phyloP scores from a whole-genome alignment of 2,888 invertebrate genomes.

The Molanna angustata region DNA sequence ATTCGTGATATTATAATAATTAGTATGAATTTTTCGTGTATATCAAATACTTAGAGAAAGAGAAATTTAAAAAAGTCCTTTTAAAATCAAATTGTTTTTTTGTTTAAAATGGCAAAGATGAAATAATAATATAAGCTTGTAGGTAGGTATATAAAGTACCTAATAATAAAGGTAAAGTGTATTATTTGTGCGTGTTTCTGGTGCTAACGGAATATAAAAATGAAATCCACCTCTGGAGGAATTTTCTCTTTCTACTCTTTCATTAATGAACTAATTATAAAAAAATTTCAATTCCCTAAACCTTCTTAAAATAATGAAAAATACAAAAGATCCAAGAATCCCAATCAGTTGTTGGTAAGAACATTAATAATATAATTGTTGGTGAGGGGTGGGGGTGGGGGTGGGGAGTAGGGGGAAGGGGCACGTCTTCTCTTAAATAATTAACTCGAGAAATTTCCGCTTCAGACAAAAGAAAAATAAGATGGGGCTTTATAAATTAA shows the following conservation, averaged over 20 bases:
- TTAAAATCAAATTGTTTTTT: too few relatives aligned
- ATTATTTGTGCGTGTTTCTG: too few relatives aligned
- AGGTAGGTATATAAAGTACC: too few relatives aligned
- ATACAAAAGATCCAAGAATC: slow-evolving; percentile 12
- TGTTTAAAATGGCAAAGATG: too few relatives aligned
- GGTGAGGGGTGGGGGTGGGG: slow-evolving; percentile 4
- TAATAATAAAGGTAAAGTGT: too few relatives aligned
- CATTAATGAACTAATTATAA: slow-evolving; percentile 1
- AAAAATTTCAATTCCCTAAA: slow-evolving; percentile 15
- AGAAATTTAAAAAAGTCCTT: too few relatives aligned
- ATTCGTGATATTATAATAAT: too few relatives aligned
- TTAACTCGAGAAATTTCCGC: slow-evolving; percentile 30
- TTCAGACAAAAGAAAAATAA: slow-evolving; percentile 32
- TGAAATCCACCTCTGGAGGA: too few relatives aligned
- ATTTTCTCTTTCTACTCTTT: neutral
- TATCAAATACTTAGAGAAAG: too few relatives aligned
- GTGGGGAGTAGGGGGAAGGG: slow-evolving; percentile 16
- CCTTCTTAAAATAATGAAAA: slow-evolving; percentile 14
- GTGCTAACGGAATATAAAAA: too few relatives aligned
- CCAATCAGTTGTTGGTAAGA: slow-evolving; percentile 22
- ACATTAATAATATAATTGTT: slow-evolving; percentile 22
- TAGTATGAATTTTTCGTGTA: too few relatives aligned
- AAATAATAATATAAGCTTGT: too few relatives aligned
- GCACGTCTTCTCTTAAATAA: slow-evolving; percentile 29
- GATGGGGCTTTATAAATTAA: slow-evolving; percentile 30